A percentile compares a stretch with the other conserved stretches of the same genome.
phyloP scores from a whole-genome alignment of 2,113 vertebrate species.

The Pomatorhinus ruficollis region DNA sequence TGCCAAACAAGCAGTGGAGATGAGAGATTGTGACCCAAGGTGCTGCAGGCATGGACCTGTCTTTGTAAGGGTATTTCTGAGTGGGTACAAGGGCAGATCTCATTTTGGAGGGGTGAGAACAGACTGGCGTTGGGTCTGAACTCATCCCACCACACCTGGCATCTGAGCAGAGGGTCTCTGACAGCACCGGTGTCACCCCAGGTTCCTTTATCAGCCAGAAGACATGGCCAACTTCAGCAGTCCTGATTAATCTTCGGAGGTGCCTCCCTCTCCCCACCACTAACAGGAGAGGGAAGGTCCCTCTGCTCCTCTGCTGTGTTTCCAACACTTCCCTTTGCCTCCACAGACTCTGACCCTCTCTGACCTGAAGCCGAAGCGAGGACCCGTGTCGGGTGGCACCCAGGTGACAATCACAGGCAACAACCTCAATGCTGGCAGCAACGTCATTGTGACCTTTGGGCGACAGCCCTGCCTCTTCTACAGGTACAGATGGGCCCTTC shows the following conservation, averaged over 20 bases:
- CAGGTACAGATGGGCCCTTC: constrained; percentile 73
- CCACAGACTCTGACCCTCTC: constrained; percentile 85
- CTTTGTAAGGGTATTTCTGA: background rate
- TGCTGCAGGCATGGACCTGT: background rate
- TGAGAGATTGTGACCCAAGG: background rate
- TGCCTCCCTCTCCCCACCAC: background rate
- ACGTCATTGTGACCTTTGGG: constrained; percentile 92
- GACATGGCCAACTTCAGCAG: background rate
- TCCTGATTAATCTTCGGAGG: background rate
- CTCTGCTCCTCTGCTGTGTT: background rate
- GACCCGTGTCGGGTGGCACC: constrained; percentile 93
- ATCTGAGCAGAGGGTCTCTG: background rate
- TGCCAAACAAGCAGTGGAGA: background rate
- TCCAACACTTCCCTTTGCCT: constrained; percentile 3
- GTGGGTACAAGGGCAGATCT: background rate
- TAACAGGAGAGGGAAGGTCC: background rate
- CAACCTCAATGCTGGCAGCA: constrained; percentile 94
- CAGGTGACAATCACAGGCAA: constrained; percentile 93
- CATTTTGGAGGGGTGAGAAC: background rate
- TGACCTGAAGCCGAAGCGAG: constrained; percentile 85
- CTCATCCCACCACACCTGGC: background rate
- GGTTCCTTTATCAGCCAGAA: background rate
- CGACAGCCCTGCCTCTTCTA: constrained; percentile 91
- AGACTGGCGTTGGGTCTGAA: background rate
- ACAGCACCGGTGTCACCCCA: background rate